Evolutionary conservation across 2,888 invertebrate genomes (phyloP).

Genomic region (Polymixis flavicincta): DNA sequence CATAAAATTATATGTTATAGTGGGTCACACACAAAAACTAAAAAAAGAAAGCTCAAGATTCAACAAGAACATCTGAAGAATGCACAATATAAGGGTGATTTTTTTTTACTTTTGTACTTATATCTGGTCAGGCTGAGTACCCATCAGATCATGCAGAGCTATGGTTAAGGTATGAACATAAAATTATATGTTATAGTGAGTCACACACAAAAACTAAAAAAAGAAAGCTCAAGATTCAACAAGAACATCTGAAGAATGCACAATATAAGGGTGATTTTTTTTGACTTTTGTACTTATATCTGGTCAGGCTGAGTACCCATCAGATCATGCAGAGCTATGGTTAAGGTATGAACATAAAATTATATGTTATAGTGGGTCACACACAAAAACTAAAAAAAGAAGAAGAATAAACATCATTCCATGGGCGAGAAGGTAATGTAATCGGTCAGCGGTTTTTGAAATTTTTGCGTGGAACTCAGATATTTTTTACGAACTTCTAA

Average conservation of each 20-base stretch:
- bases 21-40: no score
- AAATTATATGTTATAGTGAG: not conserved
- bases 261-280: conserved; percentile 87
- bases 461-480: no score
- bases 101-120: no score
- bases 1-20: not conserved
- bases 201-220: no score
- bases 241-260: conserved; percentile 92
- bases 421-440: no score
- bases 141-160: not conserved
- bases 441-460: no score
- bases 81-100: conserved; percentile 87
- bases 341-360: not conserved
- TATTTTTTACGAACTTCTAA: no score
- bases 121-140: not conserved
- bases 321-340: not conserved
- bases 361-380: not conserved
- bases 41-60: conserved; percentile 94
- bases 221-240: conserved; percentile 95
- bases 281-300: no score
- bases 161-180: not conserved
- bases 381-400: no score
- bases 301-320: not conserved
- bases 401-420: no score
- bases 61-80: conserved; percentile 93